Percentiles rank a stretch among this genome's conserved stretches.
Conservation (phyloP, 2,888 invertebrate species). For the Ichneumon xanthorius region DNA sequence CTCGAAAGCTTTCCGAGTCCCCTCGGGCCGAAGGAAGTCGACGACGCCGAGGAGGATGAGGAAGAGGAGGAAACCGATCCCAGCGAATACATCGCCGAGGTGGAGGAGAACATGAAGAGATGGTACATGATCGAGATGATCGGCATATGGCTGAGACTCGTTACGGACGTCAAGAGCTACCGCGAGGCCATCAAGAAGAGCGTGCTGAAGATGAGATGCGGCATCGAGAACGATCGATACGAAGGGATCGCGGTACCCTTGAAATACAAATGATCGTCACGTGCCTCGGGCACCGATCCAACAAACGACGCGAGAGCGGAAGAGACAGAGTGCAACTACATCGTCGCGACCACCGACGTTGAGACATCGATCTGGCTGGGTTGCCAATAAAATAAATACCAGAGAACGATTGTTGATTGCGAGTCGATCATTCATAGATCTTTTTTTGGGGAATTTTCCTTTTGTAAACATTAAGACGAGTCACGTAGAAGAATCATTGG, state of each 20-base stretch:
- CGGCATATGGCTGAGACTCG: constrained; percentile 70
- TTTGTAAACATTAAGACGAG: not conserved
- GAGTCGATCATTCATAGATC: not conserved
- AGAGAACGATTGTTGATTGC: not conserved
- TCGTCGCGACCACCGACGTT: constrained; percentile 6
- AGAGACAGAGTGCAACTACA: constrained; percentile 12
- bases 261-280: constrained; percentile 69
- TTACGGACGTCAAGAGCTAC: constrained; percentile 69
- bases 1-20: constrained; percentile 71
- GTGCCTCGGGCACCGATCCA: constrained; percentile 57
- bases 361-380: constrained; percentile 33
- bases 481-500: not conserved
- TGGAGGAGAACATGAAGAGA: constrained; percentile 70
- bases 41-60: constrained; percentile 49
- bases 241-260: constrained; percentile 71
- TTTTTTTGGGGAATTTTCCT: not conserved
- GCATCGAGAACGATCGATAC: constrained; percentile 71
- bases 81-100: constrained; percentile 47
- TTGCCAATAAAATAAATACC: constrained; percentile 53
- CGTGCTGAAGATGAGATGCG: constrained; percentile 69
- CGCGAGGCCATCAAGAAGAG: constrained; percentile 69
- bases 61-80: constrained; percentile 52
- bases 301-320: constrained; percentile 13
- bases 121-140: constrained; percentile 74
- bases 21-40: constrained; percentile 47